A percentile compares a stretch with the other conserved stretches of the same genome.
Conservation (phyloP, 2,888 invertebrate species). For the Parapristionchus giblindavisi region DNA sequence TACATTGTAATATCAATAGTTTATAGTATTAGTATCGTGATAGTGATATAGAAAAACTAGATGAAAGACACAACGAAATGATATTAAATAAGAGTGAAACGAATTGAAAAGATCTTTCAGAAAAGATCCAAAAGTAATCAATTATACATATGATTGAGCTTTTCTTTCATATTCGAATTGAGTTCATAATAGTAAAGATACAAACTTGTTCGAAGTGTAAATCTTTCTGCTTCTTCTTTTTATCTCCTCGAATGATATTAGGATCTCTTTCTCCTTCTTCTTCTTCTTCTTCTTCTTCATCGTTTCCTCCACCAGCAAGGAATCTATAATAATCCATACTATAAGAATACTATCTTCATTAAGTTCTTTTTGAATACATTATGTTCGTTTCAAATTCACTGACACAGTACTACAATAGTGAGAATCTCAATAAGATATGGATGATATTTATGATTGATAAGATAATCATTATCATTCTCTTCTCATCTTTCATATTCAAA, state of each 20-base stretch:
- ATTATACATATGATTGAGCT: too few relatives aligned
- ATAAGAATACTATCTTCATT: too few relatives aligned
- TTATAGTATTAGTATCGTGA: too few relatives aligned
- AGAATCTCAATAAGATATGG: too few relatives aligned
- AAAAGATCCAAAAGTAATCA: background rate
- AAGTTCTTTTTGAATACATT: too few relatives aligned
- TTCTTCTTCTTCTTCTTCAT: slow-evolving; percentile 53
- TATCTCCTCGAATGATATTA: slow-evolving; percentile 53
- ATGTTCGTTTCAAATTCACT: too few relatives aligned
- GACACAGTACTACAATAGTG: too few relatives aligned
- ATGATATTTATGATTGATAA: too few relatives aligned
- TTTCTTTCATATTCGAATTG: background rate
- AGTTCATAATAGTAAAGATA: background rate
- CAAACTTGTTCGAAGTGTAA: slow-evolving; percentile 56
- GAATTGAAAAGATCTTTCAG: background rate
- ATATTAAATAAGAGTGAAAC: background rate
- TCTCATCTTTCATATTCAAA: background rate
- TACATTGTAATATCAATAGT: slow-evolving; percentile 19
- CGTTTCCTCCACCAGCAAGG: slow-evolving; percentile 56
- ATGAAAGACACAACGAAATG: too few relatives aligned
- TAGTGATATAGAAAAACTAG: too few relatives aligned
- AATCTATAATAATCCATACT: slow-evolving; percentile 57
- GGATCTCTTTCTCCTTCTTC: slow-evolving; percentile 57
- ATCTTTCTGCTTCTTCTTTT: slow-evolving; percentile 52
- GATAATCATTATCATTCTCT: too few relatives aligned